Evolutionary conservation across 2,113 vertebrate species (phyloP).

Genomic region (Naja naja): DNA sequence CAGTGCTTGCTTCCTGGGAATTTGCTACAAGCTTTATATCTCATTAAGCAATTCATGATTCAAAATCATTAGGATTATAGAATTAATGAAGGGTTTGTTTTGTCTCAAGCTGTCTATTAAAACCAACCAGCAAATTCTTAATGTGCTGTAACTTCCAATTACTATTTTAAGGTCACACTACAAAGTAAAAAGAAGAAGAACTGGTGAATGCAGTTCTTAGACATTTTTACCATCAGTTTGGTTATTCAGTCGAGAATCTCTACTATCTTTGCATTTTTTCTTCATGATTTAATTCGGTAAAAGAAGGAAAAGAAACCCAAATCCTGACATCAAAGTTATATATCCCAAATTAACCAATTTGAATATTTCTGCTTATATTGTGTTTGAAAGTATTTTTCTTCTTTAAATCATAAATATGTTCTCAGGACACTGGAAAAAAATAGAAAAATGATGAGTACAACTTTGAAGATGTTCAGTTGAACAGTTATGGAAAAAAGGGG

Average conservation of each 20-base stretch:
- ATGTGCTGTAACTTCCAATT: constrained; percentile 56
- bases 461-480: background rate
- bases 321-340: background rate
- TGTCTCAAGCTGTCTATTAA: constrained; percentile 52
- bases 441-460: background rate
- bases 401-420: background rate
- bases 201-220: background rate
- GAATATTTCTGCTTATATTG: background rate
- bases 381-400: background rate
- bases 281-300: background rate
- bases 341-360: background rate
- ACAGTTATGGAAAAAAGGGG: background rate
- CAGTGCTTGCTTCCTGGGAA: constrained; percentile 33
- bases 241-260: background rate
- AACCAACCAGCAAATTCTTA: constrained; percentile 38
- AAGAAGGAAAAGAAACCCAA: background rate
- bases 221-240: background rate
- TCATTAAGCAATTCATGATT: constrained; percentile 46
- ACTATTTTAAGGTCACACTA: constrained; percentile 53
- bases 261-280: background rate
- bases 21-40: constrained; percentile 28
- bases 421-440: background rate
- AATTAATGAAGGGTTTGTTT: constrained; percentile 45
- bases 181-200: constrained; percentile 6
- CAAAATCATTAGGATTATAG: constrained; percentile 43